A percentile compares a stretch with the other conserved stretches of the same genome.
Evolutionary conservation across 2,888 invertebrate genomes (phyloP).

Genomic region (Lochmaea crataegi): DNA sequence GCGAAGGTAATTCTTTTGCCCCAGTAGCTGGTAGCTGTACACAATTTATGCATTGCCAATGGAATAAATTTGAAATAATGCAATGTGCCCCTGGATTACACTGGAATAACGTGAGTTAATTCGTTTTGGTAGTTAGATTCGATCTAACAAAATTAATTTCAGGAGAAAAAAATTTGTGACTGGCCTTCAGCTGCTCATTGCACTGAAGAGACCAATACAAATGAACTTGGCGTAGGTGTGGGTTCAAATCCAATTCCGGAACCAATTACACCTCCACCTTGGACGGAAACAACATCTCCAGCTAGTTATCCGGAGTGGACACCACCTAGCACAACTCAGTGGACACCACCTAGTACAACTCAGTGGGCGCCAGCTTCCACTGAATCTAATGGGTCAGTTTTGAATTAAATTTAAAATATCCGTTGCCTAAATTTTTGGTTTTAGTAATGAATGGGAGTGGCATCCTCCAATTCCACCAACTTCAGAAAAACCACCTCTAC

Average conservation of each 20-base stretch:
- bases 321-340: constrained; percentile 42
- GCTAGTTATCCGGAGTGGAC: constrained; percentile 40
- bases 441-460: constrained; percentile 54
- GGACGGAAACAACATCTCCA: constrained; percentile 40
- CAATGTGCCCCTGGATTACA: constrained; percentile 79
- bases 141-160: constrained; percentile 36
- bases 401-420: too few species aligned
- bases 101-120: constrained; percentile 74
- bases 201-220: constrained; percentile 49
- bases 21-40: constrained; percentile 77
- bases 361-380: constrained; percentile 41
- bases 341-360: constrained; percentile 43
- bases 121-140: neutral
- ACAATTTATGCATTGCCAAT: constrained; percentile 81
- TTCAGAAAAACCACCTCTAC: constrained; percentile 61
- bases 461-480: constrained; percentile 58
- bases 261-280: constrained; percentile 27
- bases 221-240: constrained; percentile 36
- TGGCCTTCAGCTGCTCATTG: constrained; percentile 79
- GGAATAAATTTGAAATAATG: constrained; percentile 80
- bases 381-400: constrained; percentile 15
- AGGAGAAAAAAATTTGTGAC: constrained; percentile 76
- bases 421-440: neutral
- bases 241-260: constrained; percentile 25
- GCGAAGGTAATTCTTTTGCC: constrained; percentile 75